Evolutionary conservation across 2,888 invertebrate species (phyloP), one percentile per base, ranked within the genome.

Genomic region (Torymus auratus): DNA sequence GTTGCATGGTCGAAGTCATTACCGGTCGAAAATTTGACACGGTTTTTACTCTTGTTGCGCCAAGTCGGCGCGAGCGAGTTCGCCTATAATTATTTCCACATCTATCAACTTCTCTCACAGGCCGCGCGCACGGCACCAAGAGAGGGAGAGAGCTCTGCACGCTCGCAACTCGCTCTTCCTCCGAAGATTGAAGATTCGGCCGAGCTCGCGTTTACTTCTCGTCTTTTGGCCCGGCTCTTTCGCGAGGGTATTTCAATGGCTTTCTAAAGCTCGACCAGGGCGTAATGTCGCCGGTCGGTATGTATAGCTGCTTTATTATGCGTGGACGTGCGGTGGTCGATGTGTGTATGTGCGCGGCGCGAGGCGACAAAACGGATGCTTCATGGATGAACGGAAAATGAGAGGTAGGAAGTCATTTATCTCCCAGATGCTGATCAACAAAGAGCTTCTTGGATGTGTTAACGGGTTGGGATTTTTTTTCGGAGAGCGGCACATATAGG

Each of bases 71-170:
- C 20, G 74, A 82, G 83, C 86, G 86, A 82, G 80, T 89, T 89
- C 88, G 85, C 88, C 89, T 90, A 90, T 90, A 90, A 90, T 90
- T 90, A 90, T 90, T 90, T 90, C 87, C 89, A 89, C 89, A 90
- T 90, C 89, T 89, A 90, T 90, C 90, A 90, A 80, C 80, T 78
- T 80, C 71, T 69, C 75, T 56, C 71, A 0, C 41, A 55, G 61
- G 15, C 71, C 11, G 5, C 5, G 20, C 61, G n/a, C n/a, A n/a
- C n/a, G 20, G 61, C 41, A 5, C 41, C 15, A 60, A 17, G 61
- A 61, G 52, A 64, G 50, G 4, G 50, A 50, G 52, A 41, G 13
- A 64, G 56, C 28, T 14, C 53, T 20, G 15, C 41, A 17, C 41
- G 41, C 28, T 50, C 50, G 13, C 61, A 15, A 23, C 70, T 56